Evolutionary conservation across 2,113 vertebrate species (phyloP).

Genomic region (Tupaia tana): DNA sequence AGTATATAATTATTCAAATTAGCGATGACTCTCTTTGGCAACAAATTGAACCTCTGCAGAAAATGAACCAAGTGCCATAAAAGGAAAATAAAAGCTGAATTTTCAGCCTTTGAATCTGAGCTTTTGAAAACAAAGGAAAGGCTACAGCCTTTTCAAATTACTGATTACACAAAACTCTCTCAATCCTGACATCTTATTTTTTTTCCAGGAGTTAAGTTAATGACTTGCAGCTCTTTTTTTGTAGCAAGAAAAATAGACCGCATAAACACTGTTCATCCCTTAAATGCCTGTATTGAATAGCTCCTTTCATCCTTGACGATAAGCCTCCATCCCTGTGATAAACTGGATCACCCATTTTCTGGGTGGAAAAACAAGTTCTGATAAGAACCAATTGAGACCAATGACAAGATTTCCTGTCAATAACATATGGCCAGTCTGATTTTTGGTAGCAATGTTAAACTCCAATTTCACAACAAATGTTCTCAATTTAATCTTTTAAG

Average conservation of each 20-base stretch:
- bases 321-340: constrained; percentile 32
- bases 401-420: not conserved
- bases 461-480: constrained; percentile 6
- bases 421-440: not conserved
- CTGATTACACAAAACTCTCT: constrained; percentile 59
- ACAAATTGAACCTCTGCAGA: constrained; percentile 76
- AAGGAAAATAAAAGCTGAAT: constrained; percentile 74
- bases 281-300: constrained; percentile 45
- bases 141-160: constrained; percentile 59
- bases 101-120: constrained; percentile 70
- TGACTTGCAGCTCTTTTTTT: constrained; percentile 32
- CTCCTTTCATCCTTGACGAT: constrained; percentile 42
- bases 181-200: constrained; percentile 48
- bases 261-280: constrained; percentile 29
- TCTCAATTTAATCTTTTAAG: constrained; percentile 38
- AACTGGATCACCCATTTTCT: constrained; percentile 56
- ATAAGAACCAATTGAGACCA: constrained; percentile 23
- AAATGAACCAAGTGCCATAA: constrained; percentile 70
- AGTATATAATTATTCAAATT: constrained; percentile 80
- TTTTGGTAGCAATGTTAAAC: constrained; percentile 35
- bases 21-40: constrained; percentile 71
- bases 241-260: constrained; percentile 47
- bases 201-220: constrained; percentile 17
- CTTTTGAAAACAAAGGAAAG: constrained; percentile 75
- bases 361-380: constrained; percentile 38